These are phyloP conservation scores for Drosophila anceps DNA, from an alignment of 2,888 invertebrate genomes.

Conservation along the genomic window DNA sequence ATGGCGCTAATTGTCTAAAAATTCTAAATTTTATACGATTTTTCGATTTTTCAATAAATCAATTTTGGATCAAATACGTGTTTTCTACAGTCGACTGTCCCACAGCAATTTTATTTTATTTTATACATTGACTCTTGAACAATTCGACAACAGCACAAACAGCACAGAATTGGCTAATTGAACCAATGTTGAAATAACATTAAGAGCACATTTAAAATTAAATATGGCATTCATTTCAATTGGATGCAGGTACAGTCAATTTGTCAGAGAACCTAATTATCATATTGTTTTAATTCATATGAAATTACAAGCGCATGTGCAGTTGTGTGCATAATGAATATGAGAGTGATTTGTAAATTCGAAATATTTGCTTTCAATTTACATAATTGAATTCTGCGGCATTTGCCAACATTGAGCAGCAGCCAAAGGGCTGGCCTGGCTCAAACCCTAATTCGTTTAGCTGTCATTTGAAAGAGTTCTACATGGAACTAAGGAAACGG, in stretches of 20 bases:
- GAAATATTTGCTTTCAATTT: slow-evolving; percentile 32
- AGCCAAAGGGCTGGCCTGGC: background rate
- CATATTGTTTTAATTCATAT: slow-evolving; percentile 22
- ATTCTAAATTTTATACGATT: background rate
- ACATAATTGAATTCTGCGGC: slow-evolving; percentile 39
- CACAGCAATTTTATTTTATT: too few species aligned
- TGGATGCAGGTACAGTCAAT: background rate
- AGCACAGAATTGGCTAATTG: slow-evolving; percentile 12
- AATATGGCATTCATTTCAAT: background rate
- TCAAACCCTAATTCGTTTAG: background rate
- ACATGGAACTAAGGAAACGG: slow-evolving; percentile 3
- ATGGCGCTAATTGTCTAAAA: background rate
- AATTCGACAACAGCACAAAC: background rate
- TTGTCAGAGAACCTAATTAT: slow-evolving; percentile 23
- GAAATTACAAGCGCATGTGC: background rate
- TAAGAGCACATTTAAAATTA: background rate
- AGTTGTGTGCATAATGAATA: slow-evolving; percentile 6
- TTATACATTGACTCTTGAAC: background rate
- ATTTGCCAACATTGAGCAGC: slow-evolving; percentile 6
- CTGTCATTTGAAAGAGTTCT: slow-evolving; percentile 9
- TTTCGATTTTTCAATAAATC: background rate
- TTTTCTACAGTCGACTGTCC: background rate
- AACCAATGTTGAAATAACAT: background rate
- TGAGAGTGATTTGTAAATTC: slow-evolving; percentile 1
- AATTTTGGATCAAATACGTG: background rate